Evolutionary conservation across 2,113 vertebrate genomes (phyloP), one percentile per base, ranked within the genome.

Genomic region (Myotis brandtii): DNA sequence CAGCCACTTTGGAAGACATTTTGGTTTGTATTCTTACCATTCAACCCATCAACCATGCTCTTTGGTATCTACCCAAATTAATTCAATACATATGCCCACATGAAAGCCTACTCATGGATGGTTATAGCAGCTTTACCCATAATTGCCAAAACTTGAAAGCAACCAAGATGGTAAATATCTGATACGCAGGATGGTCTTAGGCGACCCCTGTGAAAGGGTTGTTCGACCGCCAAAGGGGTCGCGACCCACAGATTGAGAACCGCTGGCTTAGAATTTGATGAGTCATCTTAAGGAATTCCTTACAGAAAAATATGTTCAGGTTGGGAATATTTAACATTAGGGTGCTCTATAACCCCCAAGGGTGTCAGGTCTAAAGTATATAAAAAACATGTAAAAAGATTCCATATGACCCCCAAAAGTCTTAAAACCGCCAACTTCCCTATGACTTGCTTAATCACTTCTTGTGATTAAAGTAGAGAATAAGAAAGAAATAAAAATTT

Each of bases 311-410:
- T 84, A 16, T 83, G 32, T 69, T 76, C 16, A 56, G 4, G 10
- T 40, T 88, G n/a, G 50, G 23, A 27, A n/a, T 93, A 69, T 80
- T 95, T 89, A 87, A 50, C 30, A 86, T 94, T n/a, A 81, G 23
- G 52, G 18, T 59, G 10, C 23, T 79, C 37, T 77, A 0, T 89
- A 87, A 90, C 37, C 20, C 27, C 59, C 37, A 54, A 34, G 30
- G 25, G 27, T 79, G 75, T 73, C 72, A 59, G 67, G 25, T 54
- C 34, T 89, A 48, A 88, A 88, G 9, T 84, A 79, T 64, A 30
- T 86, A 21, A 62, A 95, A 79, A 91, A 56, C 23, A 54, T 54
- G 50, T 86, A 37, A 77, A 89, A 92, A 59, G 17, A 66, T 23
- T 89, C 59, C 21, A 20, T 64, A 20, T 40, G 5, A 54, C 23